Conservation (phyloP, 2,797 vertebrate species). For the Uromys caudimaculatus region DNA sequence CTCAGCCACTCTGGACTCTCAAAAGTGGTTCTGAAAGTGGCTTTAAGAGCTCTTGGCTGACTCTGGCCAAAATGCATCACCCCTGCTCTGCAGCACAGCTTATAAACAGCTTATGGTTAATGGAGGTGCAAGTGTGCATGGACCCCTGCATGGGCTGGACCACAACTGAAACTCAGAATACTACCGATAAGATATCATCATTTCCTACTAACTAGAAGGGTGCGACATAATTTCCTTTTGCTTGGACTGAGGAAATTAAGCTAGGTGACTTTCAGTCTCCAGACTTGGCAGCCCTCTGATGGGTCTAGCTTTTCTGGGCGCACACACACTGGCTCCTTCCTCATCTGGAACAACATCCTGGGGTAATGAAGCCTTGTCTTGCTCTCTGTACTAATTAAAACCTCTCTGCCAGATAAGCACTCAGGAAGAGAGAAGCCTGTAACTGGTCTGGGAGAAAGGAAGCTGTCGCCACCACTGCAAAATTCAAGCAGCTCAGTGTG, state of each 20-base stretch:
- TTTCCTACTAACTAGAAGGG: neutral
- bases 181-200: neutral
- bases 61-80: neutral
- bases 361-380: neutral
- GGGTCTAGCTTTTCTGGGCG: neutral
- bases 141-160: fast-evolving
- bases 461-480: neutral
- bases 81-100: fast-evolving
- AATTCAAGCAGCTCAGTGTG: neutral
- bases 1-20: neutral
- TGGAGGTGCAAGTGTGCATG: too few relatives aligned
- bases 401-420: conserved; percentile 45
- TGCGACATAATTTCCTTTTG: neutral
- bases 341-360: conserved; percentile 34
- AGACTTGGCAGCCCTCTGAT: neutral
- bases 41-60: neutral
- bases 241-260: neutral
- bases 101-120: neutral
- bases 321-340: neutral
- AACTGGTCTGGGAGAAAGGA: neutral
- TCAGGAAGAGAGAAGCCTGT: neutral
- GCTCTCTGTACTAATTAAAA: conserved; percentile 61
- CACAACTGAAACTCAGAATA: neutral
- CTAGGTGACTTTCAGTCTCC: neutral
- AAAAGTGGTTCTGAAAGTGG: neutral